Conservation (phyloP, 1,140 invertebrate species). For the Nephila pilipes region DNA sequence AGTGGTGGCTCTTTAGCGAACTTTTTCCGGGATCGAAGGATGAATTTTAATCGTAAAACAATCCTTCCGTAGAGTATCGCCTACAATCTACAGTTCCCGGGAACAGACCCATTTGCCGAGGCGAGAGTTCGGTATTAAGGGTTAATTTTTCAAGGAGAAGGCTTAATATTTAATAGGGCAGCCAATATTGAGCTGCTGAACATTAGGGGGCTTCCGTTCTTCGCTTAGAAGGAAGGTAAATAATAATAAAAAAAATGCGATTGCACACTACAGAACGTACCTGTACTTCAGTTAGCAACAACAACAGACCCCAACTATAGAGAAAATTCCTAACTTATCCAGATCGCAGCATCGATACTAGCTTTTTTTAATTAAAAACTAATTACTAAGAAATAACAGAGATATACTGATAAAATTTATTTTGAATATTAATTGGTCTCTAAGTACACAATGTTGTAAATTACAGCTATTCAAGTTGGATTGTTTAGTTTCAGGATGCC, state of each 20-base stretch:
- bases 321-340: too few species aligned
- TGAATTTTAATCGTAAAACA: constrained; percentile 76
- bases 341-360: too few species aligned
- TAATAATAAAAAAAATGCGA: background rate
- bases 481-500: too few species aligned
- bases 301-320: too few species aligned
- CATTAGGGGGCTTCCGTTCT: background rate
- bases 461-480: too few species aligned
- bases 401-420: too few species aligned
- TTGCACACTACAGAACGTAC: too few species aligned
- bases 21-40: constrained; percentile 41
- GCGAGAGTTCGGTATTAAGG: constrained; percentile 45
- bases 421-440: too few species aligned
- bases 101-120: background rate
- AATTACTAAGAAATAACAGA: too few species aligned
- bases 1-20: constrained; percentile 47
- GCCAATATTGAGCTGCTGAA: background rate
- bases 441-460: too few species aligned
- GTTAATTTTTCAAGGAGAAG: constrained; percentile 53
- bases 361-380: too few species aligned
- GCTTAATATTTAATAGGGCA: constrained; percentile 58
- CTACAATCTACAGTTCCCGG: background rate
- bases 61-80: constrained; percentile 47
- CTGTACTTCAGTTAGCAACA: background rate
- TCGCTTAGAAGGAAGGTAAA: background rate